These are phyloP conservation scores for Rostratula benghalensis DNA, from an alignment of 2,113 vertebrate species.

Conservation along the genomic window DNA sequence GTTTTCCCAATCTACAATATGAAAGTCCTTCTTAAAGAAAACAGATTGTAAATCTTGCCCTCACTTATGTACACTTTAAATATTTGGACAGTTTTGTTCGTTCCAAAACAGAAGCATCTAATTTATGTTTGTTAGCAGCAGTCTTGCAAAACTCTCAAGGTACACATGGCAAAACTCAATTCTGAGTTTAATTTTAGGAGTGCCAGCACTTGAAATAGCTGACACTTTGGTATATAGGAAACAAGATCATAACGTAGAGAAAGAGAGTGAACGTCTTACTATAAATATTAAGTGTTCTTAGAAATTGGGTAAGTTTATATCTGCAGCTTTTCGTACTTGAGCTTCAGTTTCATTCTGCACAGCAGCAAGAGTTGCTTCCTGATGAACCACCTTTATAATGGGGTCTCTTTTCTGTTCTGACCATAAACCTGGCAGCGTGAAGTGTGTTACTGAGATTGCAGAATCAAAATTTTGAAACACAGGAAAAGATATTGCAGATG, in stretches of 20 bases:
- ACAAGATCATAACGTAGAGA: not conserved
- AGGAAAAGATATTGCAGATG: not conserved
- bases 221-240: not conserved
- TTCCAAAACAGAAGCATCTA: conserved; percentile 37
- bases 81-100: conserved; percentile 36
- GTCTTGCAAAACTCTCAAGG: not conserved
- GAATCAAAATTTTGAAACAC: not conserved
- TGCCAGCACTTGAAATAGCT: not conserved
- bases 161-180: not conserved
- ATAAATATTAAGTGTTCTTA: not conserved
- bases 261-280: not conserved
- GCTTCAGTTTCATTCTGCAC: not conserved
- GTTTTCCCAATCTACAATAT: not conserved
- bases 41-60: not conserved
- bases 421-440: not conserved
- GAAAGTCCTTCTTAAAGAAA: not conserved
- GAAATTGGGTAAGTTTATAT: not conserved
- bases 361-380: not conserved
- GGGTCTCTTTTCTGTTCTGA: not conserved
- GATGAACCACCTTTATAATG: not conserved
- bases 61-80: not conserved
- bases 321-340: not conserved
- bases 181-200: not conserved
- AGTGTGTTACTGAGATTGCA: not conserved
- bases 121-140: not conserved